Evolutionary conservation across 2,797 vertebrate species (phyloP), one percentile per base, ranked within the genome.

Genomic region (Geotrypetes seraphini): DNA sequence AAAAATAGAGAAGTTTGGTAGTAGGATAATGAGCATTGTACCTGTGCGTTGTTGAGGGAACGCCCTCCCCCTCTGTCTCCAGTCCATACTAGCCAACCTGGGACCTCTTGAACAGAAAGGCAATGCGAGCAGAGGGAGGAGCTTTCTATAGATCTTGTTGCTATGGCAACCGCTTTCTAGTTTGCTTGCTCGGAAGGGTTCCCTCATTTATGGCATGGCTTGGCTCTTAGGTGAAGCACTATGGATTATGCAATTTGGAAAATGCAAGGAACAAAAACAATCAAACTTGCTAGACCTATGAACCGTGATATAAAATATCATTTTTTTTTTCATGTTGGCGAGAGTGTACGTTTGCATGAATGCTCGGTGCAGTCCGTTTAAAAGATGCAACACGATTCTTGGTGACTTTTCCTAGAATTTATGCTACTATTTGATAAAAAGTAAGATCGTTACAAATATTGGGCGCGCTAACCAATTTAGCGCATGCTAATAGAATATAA

Each of bases 151-250:
- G 7, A 4, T 43, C 50, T 47, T 28, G 62, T 66, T 64, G 35
- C 50, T 21, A 36, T 37, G 30, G 51, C 31, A 67, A 43, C 43
- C 11, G 3, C 43, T 33, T 39, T 17, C 32, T 69, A 52, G 28
- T 46, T 40, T 53, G 39, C 2, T 1, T 19, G 6, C 7, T 36
- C 39, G 26, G 36, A 52, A 50, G 32, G 33, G 39, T 40, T 7
- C 36, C 44, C 37, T 33, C 33, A 14, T 50, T 53, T 45, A 42
- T 31, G 2, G 12, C n/a, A n/a, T n/a, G n/a, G n/a, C 16, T 24
- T 15, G 36, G 36, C 26, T 48, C 42, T 60, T 53, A 50, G 61
- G 51, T 67, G 53, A 60, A 63, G 33, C 46, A 33, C 36, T 41
- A n/a, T n/a, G n/a, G n/a, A n/a, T 48, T 24, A 16, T 18, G 45